A percentile compares a stretch with the other conserved stretches of the same genome.
Evolutionary conservation across 2,113 vertebrate genomes (phyloP).

Genomic region (Procapra przewalskii): DNA sequence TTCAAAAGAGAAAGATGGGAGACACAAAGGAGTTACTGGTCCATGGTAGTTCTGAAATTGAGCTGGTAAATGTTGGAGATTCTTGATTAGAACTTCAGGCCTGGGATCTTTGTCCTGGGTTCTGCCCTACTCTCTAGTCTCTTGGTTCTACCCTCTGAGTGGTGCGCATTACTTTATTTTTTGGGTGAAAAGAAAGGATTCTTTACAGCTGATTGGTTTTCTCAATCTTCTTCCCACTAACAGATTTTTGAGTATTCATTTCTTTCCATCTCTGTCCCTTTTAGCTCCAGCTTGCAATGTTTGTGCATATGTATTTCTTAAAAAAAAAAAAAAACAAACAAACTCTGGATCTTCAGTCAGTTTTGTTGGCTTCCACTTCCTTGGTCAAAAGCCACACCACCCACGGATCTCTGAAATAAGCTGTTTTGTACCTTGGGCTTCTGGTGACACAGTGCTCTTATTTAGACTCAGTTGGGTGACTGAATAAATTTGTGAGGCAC

Average conservation of each 20-base stretch:
- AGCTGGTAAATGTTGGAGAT: not conserved
- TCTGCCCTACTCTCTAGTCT: not conserved
- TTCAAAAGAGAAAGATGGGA: not conserved
- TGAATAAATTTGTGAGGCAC: not conserved
- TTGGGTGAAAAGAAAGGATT: not conserved
- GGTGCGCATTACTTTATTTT: not conserved
- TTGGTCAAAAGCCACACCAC: not conserved
- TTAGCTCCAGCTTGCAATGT: not conserved
- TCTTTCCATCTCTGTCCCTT: not conserved
- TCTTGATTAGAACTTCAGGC: not conserved
- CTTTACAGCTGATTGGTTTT: not conserved
- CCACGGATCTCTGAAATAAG: not conserved
- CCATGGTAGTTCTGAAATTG: not conserved
- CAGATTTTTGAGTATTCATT: not conserved
- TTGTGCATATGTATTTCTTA: not conserved
- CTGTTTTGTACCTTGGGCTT: not conserved
- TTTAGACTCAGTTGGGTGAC: not conserved
- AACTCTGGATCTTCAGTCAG: not conserved
- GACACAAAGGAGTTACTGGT: not conserved
- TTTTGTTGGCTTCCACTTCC: constrained; percentile 18
- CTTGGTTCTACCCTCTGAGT: not conserved
- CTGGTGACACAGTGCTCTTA: not conserved
- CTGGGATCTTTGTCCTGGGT: not conserved
- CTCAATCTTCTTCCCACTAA: not conserved
- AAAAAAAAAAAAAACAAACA: not conserved